These are phyloP conservation scores for Euproctis similis DNA, from an alignment of 2,888 invertebrate species.

Conservation along the genomic window DNA sequence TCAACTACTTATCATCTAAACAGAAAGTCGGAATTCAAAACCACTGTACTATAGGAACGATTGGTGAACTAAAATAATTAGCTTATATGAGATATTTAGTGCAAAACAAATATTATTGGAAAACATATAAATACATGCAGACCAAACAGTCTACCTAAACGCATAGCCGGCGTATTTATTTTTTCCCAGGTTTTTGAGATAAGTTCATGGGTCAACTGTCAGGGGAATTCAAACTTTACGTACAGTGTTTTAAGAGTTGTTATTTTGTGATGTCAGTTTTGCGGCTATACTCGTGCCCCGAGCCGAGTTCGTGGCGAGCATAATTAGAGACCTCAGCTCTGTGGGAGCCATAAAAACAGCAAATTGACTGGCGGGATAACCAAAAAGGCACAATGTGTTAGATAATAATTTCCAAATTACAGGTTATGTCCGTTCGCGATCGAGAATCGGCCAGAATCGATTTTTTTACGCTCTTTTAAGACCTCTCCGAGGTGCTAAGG, in stretches of 20 bases:
- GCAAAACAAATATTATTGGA: conserved; percentile 73
- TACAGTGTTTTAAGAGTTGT: conserved; percentile 8
- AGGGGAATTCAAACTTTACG: conserved; percentile 27
- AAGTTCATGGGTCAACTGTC: conserved; percentile 19
- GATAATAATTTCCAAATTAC: conserved; percentile 77
- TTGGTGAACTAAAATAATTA: too few relatives aligned
- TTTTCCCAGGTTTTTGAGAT: conserved; percentile 64
- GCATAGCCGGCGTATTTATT: conserved; percentile 46
- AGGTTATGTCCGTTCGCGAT: conserved; percentile 72
- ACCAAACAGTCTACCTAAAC: conserved; percentile 57
- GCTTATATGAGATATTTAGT: conserved; percentile 45
- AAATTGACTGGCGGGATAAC: conserved; percentile 77
- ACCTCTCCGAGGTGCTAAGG: conserved; percentile 73
- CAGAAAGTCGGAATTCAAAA: too few relatives aligned
- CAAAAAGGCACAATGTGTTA: conserved; percentile 77
- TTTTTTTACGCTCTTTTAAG: conserved; percentile 61
- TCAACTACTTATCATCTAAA: too few relatives aligned
- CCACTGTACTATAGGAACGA: too few relatives aligned
- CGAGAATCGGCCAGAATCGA: conserved; percentile 54
- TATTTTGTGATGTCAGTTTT: conserved; percentile 14
- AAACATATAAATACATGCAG: too few relatives aligned
- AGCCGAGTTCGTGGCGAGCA: conserved; percentile 69
- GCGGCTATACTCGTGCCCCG: conserved; percentile 45
- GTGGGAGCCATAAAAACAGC: conserved; percentile 76
- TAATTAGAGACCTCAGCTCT: conserved; percentile 74